Evolutionary conservation across 2,797 vertebrate species (phyloP), one percentile per base, ranked within the genome.

Genomic region (Menidia menidia): DNA sequence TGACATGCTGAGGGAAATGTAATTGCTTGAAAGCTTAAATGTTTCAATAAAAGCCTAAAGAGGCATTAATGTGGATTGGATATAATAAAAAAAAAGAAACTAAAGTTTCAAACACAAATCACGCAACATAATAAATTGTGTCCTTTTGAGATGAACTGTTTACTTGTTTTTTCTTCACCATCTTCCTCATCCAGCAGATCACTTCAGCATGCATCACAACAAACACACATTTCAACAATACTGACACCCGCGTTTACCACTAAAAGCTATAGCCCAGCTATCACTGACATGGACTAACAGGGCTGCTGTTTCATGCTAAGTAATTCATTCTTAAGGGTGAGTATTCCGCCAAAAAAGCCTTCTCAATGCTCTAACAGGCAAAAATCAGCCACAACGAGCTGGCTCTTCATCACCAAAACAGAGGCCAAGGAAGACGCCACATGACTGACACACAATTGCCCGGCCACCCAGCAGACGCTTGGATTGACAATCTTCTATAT

Each of bases 401-500:
- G 51, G 51, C 79, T 77, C 73, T 80, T 76, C 70, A 76, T 90
- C 84, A 85, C 83, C 53, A 12, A 59, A 71, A 82, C 78, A 67
- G 73, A 80, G 75, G 72, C 52, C 12, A 57, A 76, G 78, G 66
- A 68, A 42, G 69, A 64, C 50, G 68, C 60, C 73, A 78, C 43
- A 68, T 80, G 83, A 86, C 86, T 88, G 89, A 84, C 86, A 87
- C 81, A 87, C 84, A 84, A 89, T 88, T 83, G 87, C 72, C 81
- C 48, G 85, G 83, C 87, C 88, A 78, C 85, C 77, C 64, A 70
- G 77, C 84, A 80, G 83, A 84, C 14, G 64, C 80, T 70, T 19
- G 50, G 75, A 85, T 71, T 75, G 81, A 88, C 81, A 86, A 78
- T 87, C 79, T 89, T 96, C 94, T 90, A 95, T 96, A 95, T 94